Evolutionary conservation across 2,888 invertebrate genomes (phyloP), one percentile per base, ranked within the genome.

Genomic region (Nemotelus nigrinus): DNA sequence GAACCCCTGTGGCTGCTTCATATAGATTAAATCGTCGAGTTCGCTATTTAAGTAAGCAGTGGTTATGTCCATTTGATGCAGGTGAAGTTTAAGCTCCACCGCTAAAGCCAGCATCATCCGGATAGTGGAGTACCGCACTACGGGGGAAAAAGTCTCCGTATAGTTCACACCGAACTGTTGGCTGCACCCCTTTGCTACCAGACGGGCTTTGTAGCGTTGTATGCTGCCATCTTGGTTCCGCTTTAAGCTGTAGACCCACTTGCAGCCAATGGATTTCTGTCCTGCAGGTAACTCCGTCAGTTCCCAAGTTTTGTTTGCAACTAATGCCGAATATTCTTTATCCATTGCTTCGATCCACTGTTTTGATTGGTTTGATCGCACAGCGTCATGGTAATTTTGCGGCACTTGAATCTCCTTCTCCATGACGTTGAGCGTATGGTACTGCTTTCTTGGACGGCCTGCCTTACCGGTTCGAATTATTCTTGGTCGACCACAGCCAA

Each of bases 91-190:
- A n/a, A 39, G 53, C 53, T 70, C 39, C 25, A 53, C 50, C 43
- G 75, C 75, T 41, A 75, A 50, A 3, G 50, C 63, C 6, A 75
- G 7, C n/a, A 81, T 71, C 45, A 78, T 67, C n/a, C 80, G 65
- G 39, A 80, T 78, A 0, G 57, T 25, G 10, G 57, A 3, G 8
- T 57, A 57, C 57, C 57, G 10, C 3, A 3, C 57, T 7, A 80
- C 80, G n/a, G 80, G 80, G 74, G 80, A 64, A n/a, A 74, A 80
- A 3, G 80, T 80, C 68, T 81, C 77, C 2, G 53, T 58, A 39
- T 79, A 81, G 48, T 81, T 78, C n/a, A 79, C 68, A 2, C 77
- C 79, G 4, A 67, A n/a, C 74, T 55, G 43, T 39, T 64, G 64
- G 10, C 10, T 10, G 39, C 41, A 64, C 3, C 64, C 5, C 45